A percentile compares a stretch with the other conserved stretches of the same genome.
phyloP scores from a whole-genome alignment of 1,140 invertebrate species.

The Neodiprion lecontei region DNA sequence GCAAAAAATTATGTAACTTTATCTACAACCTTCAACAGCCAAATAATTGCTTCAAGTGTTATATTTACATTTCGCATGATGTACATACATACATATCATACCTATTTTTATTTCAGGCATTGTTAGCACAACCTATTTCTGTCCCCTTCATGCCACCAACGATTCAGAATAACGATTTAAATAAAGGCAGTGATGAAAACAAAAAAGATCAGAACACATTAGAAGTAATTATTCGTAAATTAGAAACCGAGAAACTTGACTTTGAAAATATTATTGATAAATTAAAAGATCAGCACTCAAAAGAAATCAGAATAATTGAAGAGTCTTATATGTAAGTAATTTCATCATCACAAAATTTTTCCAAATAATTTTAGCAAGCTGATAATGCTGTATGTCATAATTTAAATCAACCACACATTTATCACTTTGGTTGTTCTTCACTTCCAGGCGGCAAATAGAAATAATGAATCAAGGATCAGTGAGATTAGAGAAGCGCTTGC shows the following conservation, averaged over 20 bases:
- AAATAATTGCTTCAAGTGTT: not conserved
- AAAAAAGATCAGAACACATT: constrained; percentile 32
- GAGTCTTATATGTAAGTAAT: constrained; percentile 51
- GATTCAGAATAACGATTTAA: constrained; percentile 25
- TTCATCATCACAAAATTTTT: not conserved
- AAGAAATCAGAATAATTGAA: constrained; percentile 49
- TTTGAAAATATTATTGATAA: constrained; percentile 46
- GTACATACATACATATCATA: not conserved
- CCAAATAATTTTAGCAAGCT: constrained; percentile 8
- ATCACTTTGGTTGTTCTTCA: not conserved
- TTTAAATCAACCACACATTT: constrained; percentile 6
- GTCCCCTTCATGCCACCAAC: constrained; percentile 25
- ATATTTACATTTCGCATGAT: not conserved
- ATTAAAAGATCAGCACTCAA: constrained; percentile 51
- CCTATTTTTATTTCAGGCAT: constrained; percentile 31
- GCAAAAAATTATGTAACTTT: constrained; percentile 16
- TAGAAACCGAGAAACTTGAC: constrained; percentile 49
- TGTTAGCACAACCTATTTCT: constrained; percentile 42
- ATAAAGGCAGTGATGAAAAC: constrained; percentile 24
- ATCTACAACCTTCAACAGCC: not conserved
- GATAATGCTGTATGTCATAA: not conserved
- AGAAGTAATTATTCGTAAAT: constrained; percentile 41
- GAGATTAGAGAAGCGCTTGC: constrained; percentile 49
- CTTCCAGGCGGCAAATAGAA: constrained; percentile 47
- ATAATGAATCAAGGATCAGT: constrained; percentile 46